These are phyloP conservation scores for Capitulum mitella DNA, from an alignment of 2,888 invertebrate genomes.

Conservation along the genomic window DNA sequence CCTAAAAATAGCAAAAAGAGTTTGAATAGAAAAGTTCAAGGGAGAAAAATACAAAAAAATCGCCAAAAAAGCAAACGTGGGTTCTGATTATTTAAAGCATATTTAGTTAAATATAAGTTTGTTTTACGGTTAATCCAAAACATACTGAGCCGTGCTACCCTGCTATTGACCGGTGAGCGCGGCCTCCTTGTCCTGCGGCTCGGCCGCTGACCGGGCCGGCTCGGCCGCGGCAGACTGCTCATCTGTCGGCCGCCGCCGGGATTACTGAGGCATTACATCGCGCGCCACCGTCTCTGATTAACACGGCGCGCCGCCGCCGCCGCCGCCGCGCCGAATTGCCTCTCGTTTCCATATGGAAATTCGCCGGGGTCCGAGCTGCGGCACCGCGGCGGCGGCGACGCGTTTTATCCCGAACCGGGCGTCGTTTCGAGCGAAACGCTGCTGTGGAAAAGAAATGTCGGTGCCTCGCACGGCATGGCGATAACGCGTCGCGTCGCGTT, in stretches of 20 bases:
- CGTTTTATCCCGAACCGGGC: neutral
- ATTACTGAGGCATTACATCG: conserved; percentile 19
- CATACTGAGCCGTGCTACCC: too few relatives aligned
- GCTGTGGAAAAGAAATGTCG: neutral
- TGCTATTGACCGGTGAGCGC: too few relatives aligned
- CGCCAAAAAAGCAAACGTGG: too few relatives aligned
- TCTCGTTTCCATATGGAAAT: conserved; percentile 24
- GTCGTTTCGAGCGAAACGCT: neutral
- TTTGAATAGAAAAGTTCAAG: too few relatives aligned
- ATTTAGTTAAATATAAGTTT: too few relatives aligned
- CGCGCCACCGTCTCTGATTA: neutral
- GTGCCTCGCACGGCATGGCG: too few relatives aligned
- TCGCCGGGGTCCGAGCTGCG: neutral
- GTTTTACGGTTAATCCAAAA: too few relatives aligned
- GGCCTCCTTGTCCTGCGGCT: too few relatives aligned
- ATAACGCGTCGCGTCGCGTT: too few relatives aligned
- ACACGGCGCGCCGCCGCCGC: neutral
- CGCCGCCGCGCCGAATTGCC: conserved; percentile 20
- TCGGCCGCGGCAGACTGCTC: neutral
- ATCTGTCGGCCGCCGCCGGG: neutral
- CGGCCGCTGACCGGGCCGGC: neutral
- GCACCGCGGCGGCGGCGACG: neutral
- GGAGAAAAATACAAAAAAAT: too few relatives aligned
- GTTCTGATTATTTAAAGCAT: too few relatives aligned
- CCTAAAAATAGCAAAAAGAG: too few relatives aligned